Percentiles rank a stretch among this genome's conserved stretches.
These are phyloP conservation scores for Eutolmus rufibarbis DNA, from an alignment of 2,888 invertebrate species.

Conservation along the genomic window DNA sequence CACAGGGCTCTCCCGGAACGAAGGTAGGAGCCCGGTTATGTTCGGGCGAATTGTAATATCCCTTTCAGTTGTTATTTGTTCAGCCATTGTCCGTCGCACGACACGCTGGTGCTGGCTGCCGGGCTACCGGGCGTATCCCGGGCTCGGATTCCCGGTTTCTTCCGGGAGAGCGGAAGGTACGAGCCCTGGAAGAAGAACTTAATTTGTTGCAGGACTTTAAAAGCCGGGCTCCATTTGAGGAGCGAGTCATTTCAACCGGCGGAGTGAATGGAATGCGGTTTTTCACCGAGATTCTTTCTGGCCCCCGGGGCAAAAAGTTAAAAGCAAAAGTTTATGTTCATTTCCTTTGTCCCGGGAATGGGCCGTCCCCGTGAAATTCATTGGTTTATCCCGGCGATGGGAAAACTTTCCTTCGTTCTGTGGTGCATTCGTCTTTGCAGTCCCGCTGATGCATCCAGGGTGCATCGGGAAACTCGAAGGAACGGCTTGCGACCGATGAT, in stretches of 20 bases:
- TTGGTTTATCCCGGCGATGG: background rate
- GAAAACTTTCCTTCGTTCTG: background rate
- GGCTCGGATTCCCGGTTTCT: background rate
- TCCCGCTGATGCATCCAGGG: background rate
- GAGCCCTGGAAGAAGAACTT: background rate
- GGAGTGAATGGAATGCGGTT: slow-evolving; percentile 16
- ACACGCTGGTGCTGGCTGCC: background rate
- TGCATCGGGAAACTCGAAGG: background rate
- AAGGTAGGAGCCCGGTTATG: background rate
- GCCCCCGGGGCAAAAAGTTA: background rate
- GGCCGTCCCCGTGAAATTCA: background rate
- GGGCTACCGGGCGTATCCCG: background rate
- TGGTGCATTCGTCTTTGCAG: background rate
- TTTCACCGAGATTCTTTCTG: background rate
- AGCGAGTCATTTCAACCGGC: background rate
- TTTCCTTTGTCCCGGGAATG: background rate
- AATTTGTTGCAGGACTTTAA: slow-evolving; percentile 33
- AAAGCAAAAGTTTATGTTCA: slow-evolving; percentile 35
- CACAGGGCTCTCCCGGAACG: background rate
- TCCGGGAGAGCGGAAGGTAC: background rate
- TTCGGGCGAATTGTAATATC: slow-evolving; percentile 11
- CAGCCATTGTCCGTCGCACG: background rate
- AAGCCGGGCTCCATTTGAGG: background rate
- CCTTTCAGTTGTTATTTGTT: slow-evolving; percentile 2
- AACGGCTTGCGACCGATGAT: background rate